Evolutionary conservation across 2,797 vertebrate genomes (phyloP).

Genomic region (Adelosebastes latens): DNA sequence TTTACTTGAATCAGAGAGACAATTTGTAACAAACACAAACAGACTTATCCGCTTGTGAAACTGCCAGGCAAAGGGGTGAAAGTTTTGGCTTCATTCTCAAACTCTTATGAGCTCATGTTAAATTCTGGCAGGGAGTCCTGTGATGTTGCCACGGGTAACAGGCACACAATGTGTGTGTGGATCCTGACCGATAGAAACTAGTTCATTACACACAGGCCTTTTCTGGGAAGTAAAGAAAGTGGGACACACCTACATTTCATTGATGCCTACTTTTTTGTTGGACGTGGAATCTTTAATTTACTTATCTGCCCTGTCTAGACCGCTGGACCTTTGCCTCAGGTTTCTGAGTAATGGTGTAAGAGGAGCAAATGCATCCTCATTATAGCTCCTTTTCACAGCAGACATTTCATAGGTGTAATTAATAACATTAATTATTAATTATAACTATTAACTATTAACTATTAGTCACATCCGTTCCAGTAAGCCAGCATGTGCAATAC

Average conservation of each 20-base stretch:
- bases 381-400: too few species aligned
- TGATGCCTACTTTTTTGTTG: not conserved
- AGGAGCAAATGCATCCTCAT: not conserved
- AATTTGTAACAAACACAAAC: conserved; percentile 3
- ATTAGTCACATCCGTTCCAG: too few species aligned
- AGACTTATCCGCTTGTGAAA: not conserved
- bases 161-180: not conserved
- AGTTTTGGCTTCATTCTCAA: not conserved
- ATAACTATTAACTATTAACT: too few species aligned
- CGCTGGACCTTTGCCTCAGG: conserved; percentile 3
- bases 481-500: too few species aligned
- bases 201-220: not conserved
- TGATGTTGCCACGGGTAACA: conserved; percentile 15
- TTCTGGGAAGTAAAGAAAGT: conserved; percentile 44
- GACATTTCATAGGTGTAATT: too few species aligned
- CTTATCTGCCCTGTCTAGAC: conserved; percentile 46
- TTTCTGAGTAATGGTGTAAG: not conserved
- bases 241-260: not conserved
- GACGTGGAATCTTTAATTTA: conserved; percentile 54
- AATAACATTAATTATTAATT: too few species aligned
- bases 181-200: conserved; percentile 10
- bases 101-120: not conserved
- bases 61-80: not conserved
- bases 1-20: not conserved
- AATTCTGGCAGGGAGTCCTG: not conserved